Evolutionary conservation across 2,113 vertebrate species (phyloP).

Genomic region (Thymallus thymallus): DNA sequence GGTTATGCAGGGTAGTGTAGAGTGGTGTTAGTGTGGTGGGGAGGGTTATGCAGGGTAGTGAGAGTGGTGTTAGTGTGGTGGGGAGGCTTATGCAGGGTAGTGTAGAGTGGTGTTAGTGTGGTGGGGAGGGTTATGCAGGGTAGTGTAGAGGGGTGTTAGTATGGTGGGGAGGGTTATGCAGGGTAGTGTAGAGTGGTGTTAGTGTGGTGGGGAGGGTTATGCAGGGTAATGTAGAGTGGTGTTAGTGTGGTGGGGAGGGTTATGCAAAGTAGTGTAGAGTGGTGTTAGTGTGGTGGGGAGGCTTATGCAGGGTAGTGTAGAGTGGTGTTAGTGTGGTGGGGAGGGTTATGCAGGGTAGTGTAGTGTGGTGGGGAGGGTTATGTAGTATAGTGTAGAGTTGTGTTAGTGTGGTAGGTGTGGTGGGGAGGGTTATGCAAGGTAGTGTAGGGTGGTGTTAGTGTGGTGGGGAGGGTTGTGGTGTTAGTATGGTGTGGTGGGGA

Average conservation of each 20-base stretch:
- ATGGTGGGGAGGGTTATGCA: background rate
- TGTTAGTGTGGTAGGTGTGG: background rate
- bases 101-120: background rate
- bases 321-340: background rate
- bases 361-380: background rate
- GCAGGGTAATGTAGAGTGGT: background rate
- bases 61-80: background rate
- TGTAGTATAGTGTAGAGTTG: background rate
- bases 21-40: background rate
- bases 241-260: background rate
- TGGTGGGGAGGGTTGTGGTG: background rate
- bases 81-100: background rate
- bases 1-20: background rate
- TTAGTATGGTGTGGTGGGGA: background rate
- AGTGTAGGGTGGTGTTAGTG: background rate
- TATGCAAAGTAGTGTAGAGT: background rate
- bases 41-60: too few species aligned
- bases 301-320: background rate
- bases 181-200: background rate
- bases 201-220: background rate
- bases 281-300: background rate
- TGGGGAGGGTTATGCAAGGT: background rate
- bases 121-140: background rate
- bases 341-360: too few species aligned
- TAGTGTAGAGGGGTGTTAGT: background rate